phyloP scores from a whole-genome alignment of 2,797 vertebrate genomes.

The Mus caroli region DNA sequence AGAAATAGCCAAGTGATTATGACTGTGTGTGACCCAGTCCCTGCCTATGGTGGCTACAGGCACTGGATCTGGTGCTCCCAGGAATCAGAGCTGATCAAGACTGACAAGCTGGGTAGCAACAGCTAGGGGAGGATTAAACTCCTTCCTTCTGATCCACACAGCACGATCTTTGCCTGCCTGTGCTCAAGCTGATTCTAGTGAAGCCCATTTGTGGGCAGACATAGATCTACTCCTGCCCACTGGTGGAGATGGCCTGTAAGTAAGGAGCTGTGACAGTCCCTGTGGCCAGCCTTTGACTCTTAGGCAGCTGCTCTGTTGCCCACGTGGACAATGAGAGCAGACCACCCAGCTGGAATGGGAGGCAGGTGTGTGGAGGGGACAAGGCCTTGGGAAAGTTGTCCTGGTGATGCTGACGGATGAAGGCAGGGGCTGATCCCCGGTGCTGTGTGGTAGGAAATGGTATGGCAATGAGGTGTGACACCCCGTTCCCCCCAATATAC shows the following conservation, averaged over 20 bases:
- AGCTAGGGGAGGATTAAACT: rapidly evolving
- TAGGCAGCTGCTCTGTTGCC: background rate
- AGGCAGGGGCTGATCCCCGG: background rate
- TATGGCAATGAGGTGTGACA: background rate
- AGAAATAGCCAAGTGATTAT: background rate
- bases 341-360: background rate
- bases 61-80: too few species aligned
- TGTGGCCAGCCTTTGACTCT: background rate
- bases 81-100: background rate
- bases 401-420: too few species aligned
- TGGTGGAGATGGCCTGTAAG: background rate
- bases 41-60: background rate
- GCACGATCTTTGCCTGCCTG: too few species aligned
- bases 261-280: background rate
- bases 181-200: background rate
- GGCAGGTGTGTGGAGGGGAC: background rate
- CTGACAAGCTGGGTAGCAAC: background rate
- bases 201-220: too few species aligned
- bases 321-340: background rate
- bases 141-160: background rate
- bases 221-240: background rate
- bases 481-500: too few species aligned
- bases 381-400: background rate
- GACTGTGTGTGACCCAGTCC: background rate
- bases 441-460: background rate